Evolutionary conservation across 1,140 invertebrate genomes (phyloP), one percentile per base, ranked within the genome.

Genomic region (Aphelenchoides besseyi): DNA sequence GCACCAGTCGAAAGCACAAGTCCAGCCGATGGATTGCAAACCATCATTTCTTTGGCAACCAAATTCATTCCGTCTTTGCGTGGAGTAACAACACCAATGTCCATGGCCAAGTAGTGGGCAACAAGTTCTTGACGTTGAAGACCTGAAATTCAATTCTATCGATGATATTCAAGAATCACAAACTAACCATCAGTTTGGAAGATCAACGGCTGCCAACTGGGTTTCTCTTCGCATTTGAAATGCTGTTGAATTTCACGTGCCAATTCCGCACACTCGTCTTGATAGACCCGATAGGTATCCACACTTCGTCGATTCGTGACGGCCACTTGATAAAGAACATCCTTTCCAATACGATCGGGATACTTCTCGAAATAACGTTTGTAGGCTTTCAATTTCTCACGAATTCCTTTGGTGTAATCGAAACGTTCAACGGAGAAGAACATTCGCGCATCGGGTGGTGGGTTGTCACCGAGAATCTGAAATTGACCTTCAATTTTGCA

Each of bases 41-140:
- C 76, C 62, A 83, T 26, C 82, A 83, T 83, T 67, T 83, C 82
- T 48, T 81, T 81, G 0, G 77, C 76, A 0, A 80, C 76, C 37
- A 83, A 64, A 70, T 83, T 83, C 82, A 83, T 83, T 64, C 82
- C 82, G 68, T 85, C 82, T 48, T 83, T 83, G 61, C 75, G 77
- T 3, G 83, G 82, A 3, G 83, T 85, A 5, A 83, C 82, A 9
- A 83, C 82, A 28, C 82, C 82, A 36, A 83, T 73, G 63, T 83
- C 82, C 82, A 83, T 83, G n/a, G 82, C 82, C 23, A 85, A 57
- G 41, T 83, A 83, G 30, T 76, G 77, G 16, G 83, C 81, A 9
- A 83, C 76, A 9, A 83, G 35, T 23, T 85, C 75, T n/a, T 53
- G 61, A 48, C 82, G 64, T 41, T 82, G 83, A 1, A 83, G 66